Base-by-base conservation (phyloP, 2,113 vertebrate genomes). In the Cervus canadensis region DNA sequence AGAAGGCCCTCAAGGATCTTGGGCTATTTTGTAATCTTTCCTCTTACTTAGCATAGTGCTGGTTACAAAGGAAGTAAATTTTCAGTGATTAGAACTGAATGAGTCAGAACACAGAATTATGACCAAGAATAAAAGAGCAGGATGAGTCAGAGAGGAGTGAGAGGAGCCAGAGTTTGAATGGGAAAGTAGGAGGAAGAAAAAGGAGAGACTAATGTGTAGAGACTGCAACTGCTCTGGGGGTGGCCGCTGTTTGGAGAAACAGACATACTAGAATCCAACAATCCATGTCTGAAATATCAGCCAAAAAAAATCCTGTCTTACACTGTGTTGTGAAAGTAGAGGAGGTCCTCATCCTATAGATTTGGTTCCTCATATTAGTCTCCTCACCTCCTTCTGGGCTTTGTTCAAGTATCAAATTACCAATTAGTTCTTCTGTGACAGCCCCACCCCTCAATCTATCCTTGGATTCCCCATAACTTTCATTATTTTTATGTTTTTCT, bases 81-180 rank as follows among this genome's bases (percentile, higher is more conserved):
- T 30, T 97, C 60, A 28, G 54, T 93, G 83, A 97, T 89, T 93
- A 97, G 71, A 94, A 93, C 17, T 91, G 91, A 84, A 83, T 95
- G 97, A 97, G 57, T 97, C 97, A 97, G 89, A 96, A 62, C 7
- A 82, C 26, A 92, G 17, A 94, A 91, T 30, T 93, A 50, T 79
- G 91, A 87, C 60, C 50, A 87, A 95, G 89, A 97, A 91, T 86
- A 84, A 97, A 95, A 97, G 43, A 91, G 60, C 36, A 93, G 26
- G 52, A 87, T 97, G 93, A 95, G 21, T 97, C 91, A 95, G 43
- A 64, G 54, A 95, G n/a, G 60, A 89, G 10, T n/a, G 45, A 87
- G n/a, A 91, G 56, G 76, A 92, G 82, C 15, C 33, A 25, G 10
- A 21, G 15, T 94, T 91, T 90, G 76, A 83, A 40, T 86, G 56